Conservation (phyloP, 2,888 invertebrate species). For the Gasteruption jaculator region DNA sequence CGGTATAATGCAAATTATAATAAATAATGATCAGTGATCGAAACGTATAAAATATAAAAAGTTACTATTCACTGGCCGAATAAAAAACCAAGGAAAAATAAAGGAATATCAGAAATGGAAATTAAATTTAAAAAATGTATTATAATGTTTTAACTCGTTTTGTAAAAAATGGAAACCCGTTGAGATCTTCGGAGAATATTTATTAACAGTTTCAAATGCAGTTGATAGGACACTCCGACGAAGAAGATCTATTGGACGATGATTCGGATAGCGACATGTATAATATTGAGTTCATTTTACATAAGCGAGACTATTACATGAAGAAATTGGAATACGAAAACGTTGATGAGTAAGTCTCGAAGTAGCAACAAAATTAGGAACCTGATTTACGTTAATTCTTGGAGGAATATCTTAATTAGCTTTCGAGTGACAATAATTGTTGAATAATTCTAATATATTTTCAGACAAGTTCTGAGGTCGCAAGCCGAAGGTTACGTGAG, state of each 20-base stretch:
- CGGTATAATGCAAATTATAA: too few species aligned
- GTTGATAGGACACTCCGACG: slow-evolving; percentile 30
- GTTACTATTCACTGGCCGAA: too few species aligned
- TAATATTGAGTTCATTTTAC: slow-evolving; percentile 74
- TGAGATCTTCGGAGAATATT: not conserved
- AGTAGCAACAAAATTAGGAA: not conserved
- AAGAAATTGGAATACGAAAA: slow-evolving; percentile 78
- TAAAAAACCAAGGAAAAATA: too few species aligned
- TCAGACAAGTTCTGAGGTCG: slow-evolving; percentile 69
- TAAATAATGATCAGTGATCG: too few species aligned
- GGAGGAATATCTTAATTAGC: slow-evolving; percentile 5
- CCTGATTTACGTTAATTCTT: slow-evolving; percentile 1
- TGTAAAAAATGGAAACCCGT: too few species aligned
- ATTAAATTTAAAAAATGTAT: not conserved
- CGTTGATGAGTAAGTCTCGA: slow-evolving; percentile 67
- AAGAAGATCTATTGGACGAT: slow-evolving; percentile 36
- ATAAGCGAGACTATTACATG: slow-evolving; percentile 89
- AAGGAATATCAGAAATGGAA: slow-evolving; percentile 8
- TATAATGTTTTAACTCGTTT: too few species aligned
- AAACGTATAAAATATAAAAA: too few species aligned
- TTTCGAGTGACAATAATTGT: slow-evolving; percentile 20
- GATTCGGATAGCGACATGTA: slow-evolving; percentile 46
- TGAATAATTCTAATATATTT: too few species aligned
- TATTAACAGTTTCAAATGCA: slow-evolving; percentile 20
- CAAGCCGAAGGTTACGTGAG: slow-evolving; percentile 87